phyloP scores from a whole-genome alignment of 2,797 vertebrate genomes.

The Podargus strigoides region DNA sequence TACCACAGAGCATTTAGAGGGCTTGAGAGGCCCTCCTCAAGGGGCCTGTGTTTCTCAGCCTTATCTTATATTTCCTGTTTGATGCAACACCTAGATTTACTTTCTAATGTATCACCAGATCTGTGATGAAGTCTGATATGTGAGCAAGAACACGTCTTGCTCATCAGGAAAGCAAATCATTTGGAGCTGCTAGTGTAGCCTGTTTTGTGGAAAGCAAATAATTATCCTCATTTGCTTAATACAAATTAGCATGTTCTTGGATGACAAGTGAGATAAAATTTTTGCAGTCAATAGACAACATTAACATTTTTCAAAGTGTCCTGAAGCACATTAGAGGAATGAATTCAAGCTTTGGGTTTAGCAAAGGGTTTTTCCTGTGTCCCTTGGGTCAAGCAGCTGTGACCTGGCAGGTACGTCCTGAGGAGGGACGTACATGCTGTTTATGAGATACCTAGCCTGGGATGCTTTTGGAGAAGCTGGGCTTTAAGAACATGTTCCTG shows the following conservation, averaged over 20 bases:
- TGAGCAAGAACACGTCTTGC: background rate
- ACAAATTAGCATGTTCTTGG: background rate
- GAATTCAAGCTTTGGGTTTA: background rate
- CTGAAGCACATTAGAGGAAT: background rate
- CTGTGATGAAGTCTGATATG: background rate
- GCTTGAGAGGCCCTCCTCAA: background rate
- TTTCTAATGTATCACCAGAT: background rate
- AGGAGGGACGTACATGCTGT: background rate
- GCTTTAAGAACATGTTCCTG: background rate
- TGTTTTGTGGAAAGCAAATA: slow-evolving; percentile 3
- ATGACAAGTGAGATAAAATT: background rate
- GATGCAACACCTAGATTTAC: background rate
- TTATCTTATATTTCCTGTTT: background rate
- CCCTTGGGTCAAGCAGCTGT: background rate
- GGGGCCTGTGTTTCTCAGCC: background rate
- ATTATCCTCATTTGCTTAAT: slow-evolving; percentile 13
- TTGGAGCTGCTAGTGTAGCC: background rate
- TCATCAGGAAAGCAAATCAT: slow-evolving; percentile 9
- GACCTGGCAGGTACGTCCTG: background rate
- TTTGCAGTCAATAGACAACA: background rate
- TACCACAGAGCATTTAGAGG: background rate
- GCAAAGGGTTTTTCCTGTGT: background rate
- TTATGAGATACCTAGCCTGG: background rate
- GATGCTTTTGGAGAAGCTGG: background rate
- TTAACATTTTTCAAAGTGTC: background rate